Conservation (phyloP, 1,140 invertebrate species). For the Leptopilina clavipes region DNA sequence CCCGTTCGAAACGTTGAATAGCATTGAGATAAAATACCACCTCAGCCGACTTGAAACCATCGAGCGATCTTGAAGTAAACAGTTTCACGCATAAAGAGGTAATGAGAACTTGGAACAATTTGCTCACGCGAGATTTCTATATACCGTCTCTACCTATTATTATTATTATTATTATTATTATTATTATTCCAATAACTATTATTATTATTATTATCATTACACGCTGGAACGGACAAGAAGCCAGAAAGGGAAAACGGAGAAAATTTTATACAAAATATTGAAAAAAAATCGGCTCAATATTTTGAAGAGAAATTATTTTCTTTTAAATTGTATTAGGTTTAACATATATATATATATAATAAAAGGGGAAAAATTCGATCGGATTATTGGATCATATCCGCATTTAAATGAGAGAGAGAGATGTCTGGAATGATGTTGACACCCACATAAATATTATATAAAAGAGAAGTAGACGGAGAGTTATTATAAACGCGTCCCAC, state of each 20-base stretch:
- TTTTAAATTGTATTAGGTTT: too few relatives aligned
- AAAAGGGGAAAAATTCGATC: background rate
- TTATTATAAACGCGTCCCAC: conserved; percentile 26
- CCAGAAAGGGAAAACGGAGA: too few relatives aligned
- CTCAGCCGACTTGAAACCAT: background rate
- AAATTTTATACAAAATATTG: too few relatives aligned
- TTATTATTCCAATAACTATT: background rate
- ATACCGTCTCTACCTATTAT: background rate
- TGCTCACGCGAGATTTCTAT: conserved; percentile 19
- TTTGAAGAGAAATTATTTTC: too few relatives aligned
- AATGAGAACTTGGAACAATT: conserved; percentile 15
- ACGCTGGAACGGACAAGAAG: too few relatives aligned
- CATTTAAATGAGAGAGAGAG: background rate
- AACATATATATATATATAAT: too few relatives aligned
- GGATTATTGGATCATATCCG: background rate
- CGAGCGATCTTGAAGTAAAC: conserved; percentile 21
- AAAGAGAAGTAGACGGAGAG: background rate
- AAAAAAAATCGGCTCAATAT: too few relatives aligned
- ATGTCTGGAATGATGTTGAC: conserved; percentile 26
- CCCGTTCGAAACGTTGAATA: background rate
- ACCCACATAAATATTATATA: background rate
- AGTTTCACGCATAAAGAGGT: conserved; percentile 31
- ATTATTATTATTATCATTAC: background rate
- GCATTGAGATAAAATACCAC: conserved; percentile 14
- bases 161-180: background rate